phyloP scores from a whole-genome alignment of 2,797 vertebrate genomes.

The Lithobates pipiens region DNA sequence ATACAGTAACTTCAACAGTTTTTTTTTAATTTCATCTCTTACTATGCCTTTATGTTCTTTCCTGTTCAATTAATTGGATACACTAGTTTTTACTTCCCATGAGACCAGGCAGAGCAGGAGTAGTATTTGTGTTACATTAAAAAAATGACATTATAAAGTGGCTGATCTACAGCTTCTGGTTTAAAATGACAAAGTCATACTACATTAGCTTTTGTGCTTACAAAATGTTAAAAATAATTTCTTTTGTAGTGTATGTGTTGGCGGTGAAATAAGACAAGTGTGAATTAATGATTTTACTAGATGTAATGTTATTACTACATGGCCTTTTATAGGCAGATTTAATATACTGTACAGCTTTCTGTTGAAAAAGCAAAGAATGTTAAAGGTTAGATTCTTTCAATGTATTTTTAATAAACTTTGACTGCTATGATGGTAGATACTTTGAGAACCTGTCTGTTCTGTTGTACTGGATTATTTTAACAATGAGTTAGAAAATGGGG shows the following conservation, averaged over 20 bases:
- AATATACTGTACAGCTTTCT: slow-evolving; percentile 21
- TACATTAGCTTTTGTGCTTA: slow-evolving; percentile 78
- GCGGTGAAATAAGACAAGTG: slow-evolving; percentile 56
- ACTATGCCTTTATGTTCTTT: slow-evolving; percentile 79
- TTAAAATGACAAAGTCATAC: slow-evolving; percentile 75
- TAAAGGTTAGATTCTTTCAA: slow-evolving; percentile 10
- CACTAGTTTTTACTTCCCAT: slow-evolving; percentile 74
- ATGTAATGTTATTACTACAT: slow-evolving; percentile 55
- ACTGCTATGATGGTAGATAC: background rate
- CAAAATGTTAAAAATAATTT: slow-evolving; percentile 75
- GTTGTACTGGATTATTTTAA: background rate
- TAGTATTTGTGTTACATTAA: slow-evolving; percentile 78
- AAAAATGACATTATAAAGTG: slow-evolving; percentile 80
- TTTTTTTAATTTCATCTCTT: slow-evolving; percentile 81
- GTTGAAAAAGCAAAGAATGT: background rate
- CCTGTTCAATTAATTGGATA: slow-evolving; percentile 82
- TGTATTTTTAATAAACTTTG: background rate
- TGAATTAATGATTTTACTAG: slow-evolving; percentile 74
- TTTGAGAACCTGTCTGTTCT: background rate
- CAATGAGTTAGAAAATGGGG: background rate
- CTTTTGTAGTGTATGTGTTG: slow-evolving; percentile 64
- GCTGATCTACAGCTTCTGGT: slow-evolving; percentile 73
- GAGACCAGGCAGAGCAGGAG: slow-evolving; percentile 75
- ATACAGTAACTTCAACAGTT: slow-evolving; percentile 75
- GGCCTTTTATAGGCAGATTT: slow-evolving; percentile 34